Evolutionary conservation across 2,888 invertebrate genomes (phyloP).

Genomic region (Lasioglossum calceatum): DNA sequence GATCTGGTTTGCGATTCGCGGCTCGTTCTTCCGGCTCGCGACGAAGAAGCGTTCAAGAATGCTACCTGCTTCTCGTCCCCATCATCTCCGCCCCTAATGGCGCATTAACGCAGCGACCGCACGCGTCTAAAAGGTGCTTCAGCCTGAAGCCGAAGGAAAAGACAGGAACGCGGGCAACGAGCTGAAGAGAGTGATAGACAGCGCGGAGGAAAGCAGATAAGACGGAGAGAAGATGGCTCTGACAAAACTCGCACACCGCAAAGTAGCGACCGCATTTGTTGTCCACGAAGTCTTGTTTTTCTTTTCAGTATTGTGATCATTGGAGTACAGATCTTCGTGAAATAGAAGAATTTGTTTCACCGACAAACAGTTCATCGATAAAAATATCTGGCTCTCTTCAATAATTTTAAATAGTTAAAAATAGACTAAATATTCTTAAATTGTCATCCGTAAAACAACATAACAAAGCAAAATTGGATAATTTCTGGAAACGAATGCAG

Average conservation of each 20-base stretch:
- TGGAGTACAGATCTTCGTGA: neutral
- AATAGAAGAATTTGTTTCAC: neutral
- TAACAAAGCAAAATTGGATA: too few relatives aligned
- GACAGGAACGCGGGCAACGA: slow-evolving; percentile 12
- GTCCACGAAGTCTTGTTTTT: neutral
- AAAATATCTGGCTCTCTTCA: neutral
- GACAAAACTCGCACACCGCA: slow-evolving; percentile 72
- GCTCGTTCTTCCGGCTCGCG: neutral
- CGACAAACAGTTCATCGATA: neutral
- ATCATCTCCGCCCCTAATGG: slow-evolving; percentile 61
- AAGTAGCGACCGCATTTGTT: slow-evolving; percentile 68
- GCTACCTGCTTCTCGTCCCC: slow-evolving; percentile 44
- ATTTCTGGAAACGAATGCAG: too few relatives aligned
- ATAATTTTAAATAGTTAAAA: neutral
- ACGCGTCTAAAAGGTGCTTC: slow-evolving; percentile 65
- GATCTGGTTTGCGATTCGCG: neutral
- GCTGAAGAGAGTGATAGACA: slow-evolving; percentile 2
- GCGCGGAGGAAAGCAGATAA: slow-evolving; percentile 46
- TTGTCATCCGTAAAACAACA: too few relatives aligned
- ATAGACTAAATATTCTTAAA: too few relatives aligned
- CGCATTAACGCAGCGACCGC: slow-evolving; percentile 66
- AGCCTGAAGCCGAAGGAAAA: slow-evolving; percentile 22
- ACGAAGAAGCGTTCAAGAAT: slow-evolving; percentile 21
- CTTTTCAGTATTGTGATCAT: neutral
- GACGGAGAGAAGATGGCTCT: slow-evolving; percentile 44